Evolutionary conservation across 2,888 invertebrate genomes (phyloP).

Genomic region (Epistrophe grossulariae): DNA sequence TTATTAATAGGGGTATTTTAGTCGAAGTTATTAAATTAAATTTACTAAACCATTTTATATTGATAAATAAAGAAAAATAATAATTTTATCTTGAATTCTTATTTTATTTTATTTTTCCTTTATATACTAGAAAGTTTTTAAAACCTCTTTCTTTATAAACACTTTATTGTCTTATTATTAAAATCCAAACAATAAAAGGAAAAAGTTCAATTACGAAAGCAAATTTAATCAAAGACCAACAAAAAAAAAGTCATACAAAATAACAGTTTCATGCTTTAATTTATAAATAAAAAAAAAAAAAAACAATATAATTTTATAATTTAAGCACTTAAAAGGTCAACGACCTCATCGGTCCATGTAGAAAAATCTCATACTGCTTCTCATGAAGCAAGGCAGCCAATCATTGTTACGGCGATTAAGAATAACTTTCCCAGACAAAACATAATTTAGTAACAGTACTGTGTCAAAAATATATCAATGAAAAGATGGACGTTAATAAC

Average conservation of each 20-base stretch:
- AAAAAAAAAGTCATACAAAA: neutral
- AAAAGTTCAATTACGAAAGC: neutral
- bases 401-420: conserved; percentile 14
- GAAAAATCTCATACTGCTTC: conserved; percentile 25
- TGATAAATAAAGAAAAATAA: too few species aligned
- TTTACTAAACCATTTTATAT: too few species aligned
- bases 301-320: conserved; percentile 23
- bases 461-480: neutral
- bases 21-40: too few species aligned
- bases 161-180: neutral
- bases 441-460: neutral
- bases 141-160: neutral
- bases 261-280: neutral
- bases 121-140: neutral
- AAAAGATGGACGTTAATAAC: too few species aligned
- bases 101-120: too few species aligned
- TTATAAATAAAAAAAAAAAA: conserved; percentile 4
- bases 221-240: neutral
- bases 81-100: too few species aligned
- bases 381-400: conserved; percentile 6
- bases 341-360: conserved; percentile 2
- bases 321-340: conserved; percentile 16
- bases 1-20: too few species aligned
- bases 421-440: conserved; percentile 18
- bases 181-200: neutral